Base-by-base conservation (phyloP, 1,140 invertebrate genomes). In the Drosophila prosaltans region DNA sequence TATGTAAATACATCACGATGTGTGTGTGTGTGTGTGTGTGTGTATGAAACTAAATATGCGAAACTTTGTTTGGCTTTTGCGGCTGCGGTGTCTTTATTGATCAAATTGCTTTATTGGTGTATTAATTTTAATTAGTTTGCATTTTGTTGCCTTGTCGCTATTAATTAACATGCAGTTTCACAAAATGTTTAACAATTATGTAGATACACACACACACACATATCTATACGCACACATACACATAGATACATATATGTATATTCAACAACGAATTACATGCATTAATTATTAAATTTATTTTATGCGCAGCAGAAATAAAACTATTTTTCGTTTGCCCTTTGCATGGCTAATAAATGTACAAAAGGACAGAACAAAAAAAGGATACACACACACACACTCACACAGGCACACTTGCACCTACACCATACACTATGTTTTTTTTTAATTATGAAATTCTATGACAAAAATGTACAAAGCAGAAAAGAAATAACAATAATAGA, bases 91-190 rank as follows among this genome's bases (percentile, higher is more conserved):
- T 80, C 65, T 71, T 70, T 80, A 75, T 80, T 78, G 77, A 80
- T 83, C 51, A 74, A 83, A 83, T 88, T 72, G 70, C 57, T 72
- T 80, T 83, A 70, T 83, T 83, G 80, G 69, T 83, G 63, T 72
- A 89, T 89, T 80, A 72, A 78, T 78, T 83, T 88, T 71, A 80
- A 88, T 88, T 71, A 75, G 80, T 80, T 79, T 71, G 61, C 79
- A 85, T 72, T 55, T 72, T 62, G 72, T 60, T 78, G 64, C 28
- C 39, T 40, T 64, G 82, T 82, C 73, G 64, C 58, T 66, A 65
- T 84, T 88, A 88, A 83, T 88, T 89, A 89, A 83, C 59, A 80
- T 89, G 67, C 67, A 74, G 66, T 70, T 80, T 60, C 51, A 60
- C 55, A 40, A 68, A 77, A 64, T 69, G 65, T 65, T 70, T 26